A percentile compares a stretch with the other conserved stretches of the same genome.
Conservation (phyloP, 2,113 vertebrate species). For the Saguinus imperator region DNA sequence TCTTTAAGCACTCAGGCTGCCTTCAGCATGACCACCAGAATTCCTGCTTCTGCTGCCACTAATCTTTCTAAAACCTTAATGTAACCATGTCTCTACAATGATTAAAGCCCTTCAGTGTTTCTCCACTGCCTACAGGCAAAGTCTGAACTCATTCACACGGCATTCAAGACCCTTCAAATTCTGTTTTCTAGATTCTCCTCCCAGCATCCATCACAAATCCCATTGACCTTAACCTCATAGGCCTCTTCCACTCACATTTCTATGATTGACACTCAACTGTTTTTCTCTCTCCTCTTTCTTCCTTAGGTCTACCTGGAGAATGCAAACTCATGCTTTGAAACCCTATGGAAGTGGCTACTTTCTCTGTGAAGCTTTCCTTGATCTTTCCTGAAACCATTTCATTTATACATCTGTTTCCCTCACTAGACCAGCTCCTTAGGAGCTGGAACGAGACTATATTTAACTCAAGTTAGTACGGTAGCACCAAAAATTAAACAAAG, state of each 20-base stretch:
- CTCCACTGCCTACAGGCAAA: background rate
- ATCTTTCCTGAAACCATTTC: background rate
- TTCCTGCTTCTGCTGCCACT: background rate
- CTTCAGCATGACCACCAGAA: background rate
- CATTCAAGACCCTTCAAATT: background rate
- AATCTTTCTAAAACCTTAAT: background rate
- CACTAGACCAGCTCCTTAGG: background rate
- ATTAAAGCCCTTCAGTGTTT: background rate
- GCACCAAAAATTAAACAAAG: background rate
- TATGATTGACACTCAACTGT: background rate
- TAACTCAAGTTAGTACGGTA: background rate
- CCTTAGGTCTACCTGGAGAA: background rate
- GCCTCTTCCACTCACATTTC: no score
- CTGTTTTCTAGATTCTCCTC: background rate
- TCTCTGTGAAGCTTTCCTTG: background rate
- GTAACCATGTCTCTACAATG: background rate
- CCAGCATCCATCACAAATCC: background rate
- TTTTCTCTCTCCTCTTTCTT: background rate
- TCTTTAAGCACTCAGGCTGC: background rate
- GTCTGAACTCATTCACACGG: background rate
- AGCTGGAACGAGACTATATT: background rate
- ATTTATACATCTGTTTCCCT: background rate
- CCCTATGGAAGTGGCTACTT: background rate
- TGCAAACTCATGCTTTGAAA: background rate
- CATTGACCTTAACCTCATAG: background rate